phyloP scores from a whole-genome alignment of 92 coral and sea anemone genomes.

The Porites rus region DNA sequence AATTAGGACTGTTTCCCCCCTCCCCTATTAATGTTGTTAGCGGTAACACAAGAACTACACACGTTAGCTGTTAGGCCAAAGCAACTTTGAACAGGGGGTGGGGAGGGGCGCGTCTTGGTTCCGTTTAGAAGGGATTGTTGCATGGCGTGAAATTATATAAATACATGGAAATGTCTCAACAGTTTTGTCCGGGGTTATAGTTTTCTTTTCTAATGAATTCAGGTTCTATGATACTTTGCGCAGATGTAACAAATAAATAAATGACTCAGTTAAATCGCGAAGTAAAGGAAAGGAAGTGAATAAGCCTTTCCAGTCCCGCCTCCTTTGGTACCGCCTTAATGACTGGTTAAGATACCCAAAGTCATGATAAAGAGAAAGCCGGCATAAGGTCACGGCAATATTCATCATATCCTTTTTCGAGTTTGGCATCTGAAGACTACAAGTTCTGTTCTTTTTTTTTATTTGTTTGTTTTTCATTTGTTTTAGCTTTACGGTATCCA shows the following conservation, averaged over 20 bases:
- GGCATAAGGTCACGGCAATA: neutral
- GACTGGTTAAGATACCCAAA: neutral
- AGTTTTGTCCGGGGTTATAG: too few relatives aligned
- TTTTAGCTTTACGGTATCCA: conserved; percentile 74
- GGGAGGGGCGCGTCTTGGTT: too few relatives aligned
- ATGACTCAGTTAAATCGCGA: too few relatives aligned
- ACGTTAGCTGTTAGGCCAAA: too few relatives aligned
- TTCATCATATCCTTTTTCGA: neutral
- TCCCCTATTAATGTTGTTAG: too few relatives aligned
- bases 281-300: neutral
- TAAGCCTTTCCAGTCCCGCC: neutral
- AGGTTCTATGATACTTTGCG: neutral
- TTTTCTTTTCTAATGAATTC: neutral
- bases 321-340: neutral
- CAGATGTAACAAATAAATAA: neutral
- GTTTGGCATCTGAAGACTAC: neutral
- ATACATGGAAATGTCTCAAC: too few relatives aligned
- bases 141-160: too few relatives aligned
- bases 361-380: too few relatives aligned
- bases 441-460: neutral
- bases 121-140: too few relatives aligned
- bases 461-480: neutral
- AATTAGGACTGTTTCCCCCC: too few relatives aligned
- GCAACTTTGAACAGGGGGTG: too few relatives aligned
- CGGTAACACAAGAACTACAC: too few relatives aligned